These are phyloP conservation scores for Lagorchestes hirsutus DNA, from an alignment of 2,797 vertebrate genomes.

Conservation along the genomic window DNA sequence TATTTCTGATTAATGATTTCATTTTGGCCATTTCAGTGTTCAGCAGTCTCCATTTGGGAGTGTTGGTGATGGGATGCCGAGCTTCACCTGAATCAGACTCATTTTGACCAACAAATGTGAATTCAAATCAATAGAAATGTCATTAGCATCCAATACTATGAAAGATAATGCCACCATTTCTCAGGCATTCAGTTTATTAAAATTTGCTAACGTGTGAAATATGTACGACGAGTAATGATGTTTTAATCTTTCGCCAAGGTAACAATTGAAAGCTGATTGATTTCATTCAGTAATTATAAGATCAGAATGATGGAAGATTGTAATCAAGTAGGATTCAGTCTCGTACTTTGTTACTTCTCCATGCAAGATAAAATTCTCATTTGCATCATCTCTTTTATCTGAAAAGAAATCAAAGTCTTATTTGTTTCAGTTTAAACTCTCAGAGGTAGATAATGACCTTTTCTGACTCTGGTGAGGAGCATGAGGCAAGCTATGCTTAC, in stretches of 20 bases:
- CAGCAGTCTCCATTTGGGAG: constrained; percentile 84
- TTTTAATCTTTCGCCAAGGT: constrained; percentile 89
- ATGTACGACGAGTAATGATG: constrained; percentile 86
- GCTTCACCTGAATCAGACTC: constrained; percentile 82
- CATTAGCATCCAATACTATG: constrained; percentile 84
- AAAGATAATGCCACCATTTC: constrained; percentile 86
- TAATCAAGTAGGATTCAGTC: constrained; percentile 87
- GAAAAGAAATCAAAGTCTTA: constrained; percentile 85
- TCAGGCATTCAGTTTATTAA: constrained; percentile 89
- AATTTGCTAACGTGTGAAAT: constrained; percentile 88
- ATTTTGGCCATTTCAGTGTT: constrained; percentile 83
- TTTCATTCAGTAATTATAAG: constrained; percentile 89
- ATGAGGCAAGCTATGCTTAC: constrained; percentile 28
- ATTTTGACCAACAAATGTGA: constrained; percentile 84
- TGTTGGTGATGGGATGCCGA: constrained; percentile 81
- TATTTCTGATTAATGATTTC: constrained; percentile 85
- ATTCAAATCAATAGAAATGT: constrained; percentile 88
- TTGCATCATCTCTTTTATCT: constrained; percentile 85
- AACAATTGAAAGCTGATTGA: constrained; percentile 90
- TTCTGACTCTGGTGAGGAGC: constrained; percentile 38
- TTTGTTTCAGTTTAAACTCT: constrained; percentile 83
- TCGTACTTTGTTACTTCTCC: constrained; percentile 83
- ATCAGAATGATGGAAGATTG: constrained; percentile 89
- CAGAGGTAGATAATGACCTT: constrained; percentile 71
- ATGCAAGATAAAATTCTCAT: constrained; percentile 85